These are phyloP conservation scores for Sebastiscus albofasciatus DNA, from an alignment of 2,797 vertebrate species.

Conservation along the genomic window DNA sequence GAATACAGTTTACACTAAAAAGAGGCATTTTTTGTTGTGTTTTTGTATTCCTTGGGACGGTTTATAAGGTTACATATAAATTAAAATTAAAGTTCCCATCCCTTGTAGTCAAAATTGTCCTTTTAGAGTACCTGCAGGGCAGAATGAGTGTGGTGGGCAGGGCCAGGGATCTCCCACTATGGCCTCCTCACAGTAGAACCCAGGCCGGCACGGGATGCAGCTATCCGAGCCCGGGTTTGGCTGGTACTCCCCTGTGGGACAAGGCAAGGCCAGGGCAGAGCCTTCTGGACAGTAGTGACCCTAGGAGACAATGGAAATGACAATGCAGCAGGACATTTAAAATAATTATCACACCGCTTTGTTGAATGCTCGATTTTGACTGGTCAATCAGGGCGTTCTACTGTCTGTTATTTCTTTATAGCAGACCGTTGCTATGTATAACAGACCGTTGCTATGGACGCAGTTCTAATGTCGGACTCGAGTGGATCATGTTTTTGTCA, in stretches of 20 bases:
- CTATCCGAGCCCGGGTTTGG: conserved; percentile 84
- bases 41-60: neutral
- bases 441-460: too few species aligned
- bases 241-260: conserved; percentile 90
- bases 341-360: neutral
- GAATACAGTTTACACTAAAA: neutral
- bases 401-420: too few species aligned
- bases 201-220: conserved; percentile 88
- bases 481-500: too few species aligned
- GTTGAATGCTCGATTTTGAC: too few species aligned
- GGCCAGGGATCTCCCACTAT: conserved; percentile 81
- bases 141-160: conserved; percentile 91
- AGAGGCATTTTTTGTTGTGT: neutral
- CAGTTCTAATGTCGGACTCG: too few species aligned
- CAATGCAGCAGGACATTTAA: conserved; percentile 17
- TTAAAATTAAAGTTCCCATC: neutral
- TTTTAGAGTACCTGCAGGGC: conserved; percentile 81
- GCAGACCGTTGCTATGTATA: too few species aligned
- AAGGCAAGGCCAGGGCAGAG: conserved; percentile 82
- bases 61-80: neutral
- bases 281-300: conserved; percentile 90
- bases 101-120: neutral
- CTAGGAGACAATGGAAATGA: conserved; percentile 67
- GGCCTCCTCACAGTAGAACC: conserved; percentile 90
- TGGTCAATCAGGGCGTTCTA: too few species aligned